These are phyloP conservation scores for Pseudomyrmex sp. DNA, from an alignment of 1,140 invertebrate species.

Conservation along the genomic window DNA sequence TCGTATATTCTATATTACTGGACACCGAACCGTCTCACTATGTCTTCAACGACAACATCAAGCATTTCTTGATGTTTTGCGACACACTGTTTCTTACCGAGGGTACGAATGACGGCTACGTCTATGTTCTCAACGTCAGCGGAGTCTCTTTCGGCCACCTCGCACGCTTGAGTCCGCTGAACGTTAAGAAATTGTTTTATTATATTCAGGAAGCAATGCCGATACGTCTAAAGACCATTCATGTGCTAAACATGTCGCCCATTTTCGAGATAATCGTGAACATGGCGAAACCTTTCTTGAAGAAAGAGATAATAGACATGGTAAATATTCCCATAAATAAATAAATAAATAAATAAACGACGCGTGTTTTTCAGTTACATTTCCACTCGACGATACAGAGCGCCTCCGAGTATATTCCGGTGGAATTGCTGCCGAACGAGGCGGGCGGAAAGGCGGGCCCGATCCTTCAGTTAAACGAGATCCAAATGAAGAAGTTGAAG, in stretches of 20 bases:
- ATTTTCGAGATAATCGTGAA: constrained; percentile 88
- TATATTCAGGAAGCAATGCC: constrained; percentile 85
- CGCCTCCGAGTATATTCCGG: too few relatives aligned
- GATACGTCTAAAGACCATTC: constrained; percentile 87
- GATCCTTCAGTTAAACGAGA: too few relatives aligned
- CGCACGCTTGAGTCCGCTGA: constrained; percentile 41
- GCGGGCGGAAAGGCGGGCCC: too few relatives aligned
- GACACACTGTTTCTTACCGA: constrained; percentile 47
- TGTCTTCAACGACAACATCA: constrained; percentile 18
- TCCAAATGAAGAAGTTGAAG: too few relatives aligned
- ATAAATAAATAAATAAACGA: too few relatives aligned
- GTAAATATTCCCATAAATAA: constrained; percentile 15
- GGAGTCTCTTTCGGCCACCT: constrained; percentile 60
- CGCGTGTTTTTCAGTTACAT: too few relatives aligned
- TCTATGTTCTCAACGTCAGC: constrained; percentile 43
- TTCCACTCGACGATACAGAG: too few relatives aligned
- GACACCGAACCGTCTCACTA: constrained; percentile 59
- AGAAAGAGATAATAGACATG: constrained; percentile 86
- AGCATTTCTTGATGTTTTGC: constrained; percentile 52
- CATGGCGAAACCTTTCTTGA: constrained; percentile 88
- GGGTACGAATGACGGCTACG: constrained; percentile 60
- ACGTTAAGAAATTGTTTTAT: constrained; percentile 44
- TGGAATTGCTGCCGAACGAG: too few relatives aligned
- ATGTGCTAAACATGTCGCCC: constrained; percentile 87
- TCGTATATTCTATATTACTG: constrained; percentile 39